Percentiles rank a stretch among this genome's conserved stretches.
Conservation (phyloP, 1,140 invertebrate genomes). For the Lepidostoma basale region DNA sequence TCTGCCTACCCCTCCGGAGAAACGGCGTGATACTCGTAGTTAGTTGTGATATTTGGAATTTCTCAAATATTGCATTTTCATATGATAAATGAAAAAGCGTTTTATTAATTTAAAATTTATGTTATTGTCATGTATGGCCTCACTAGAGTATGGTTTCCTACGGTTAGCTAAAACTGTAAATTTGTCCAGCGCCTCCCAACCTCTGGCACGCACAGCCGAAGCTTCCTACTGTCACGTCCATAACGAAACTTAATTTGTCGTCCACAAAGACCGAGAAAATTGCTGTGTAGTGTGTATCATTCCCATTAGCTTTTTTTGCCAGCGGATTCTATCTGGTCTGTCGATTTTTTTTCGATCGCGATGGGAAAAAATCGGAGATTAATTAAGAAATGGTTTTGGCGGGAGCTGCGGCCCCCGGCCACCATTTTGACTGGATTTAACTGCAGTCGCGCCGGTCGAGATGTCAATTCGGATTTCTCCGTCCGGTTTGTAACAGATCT, state of each 20-base stretch:
- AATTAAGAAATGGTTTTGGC: constrained; percentile 13
- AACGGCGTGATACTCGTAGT: too few species aligned
- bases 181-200: too few species aligned
- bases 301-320: constrained; percentile 38
- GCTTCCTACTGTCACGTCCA: constrained; percentile 31
- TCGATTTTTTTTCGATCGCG: background rate
- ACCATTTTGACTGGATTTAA: background rate
- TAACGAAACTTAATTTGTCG: constrained; percentile 46
- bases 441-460: background rate
- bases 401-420: background rate
- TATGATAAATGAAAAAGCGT: too few species aligned
- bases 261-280: constrained; percentile 45
- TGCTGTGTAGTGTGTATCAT: constrained; percentile 42
- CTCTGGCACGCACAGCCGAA: constrained; percentile 14
- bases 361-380: constrained; percentile 1
- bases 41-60: too few species aligned
- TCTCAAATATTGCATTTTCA: too few species aligned
- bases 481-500: too few species aligned
- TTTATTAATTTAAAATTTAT: too few species aligned
- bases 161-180: too few species aligned
- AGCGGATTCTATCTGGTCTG: background rate
- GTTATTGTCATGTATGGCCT: too few species aligned
- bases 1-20: too few species aligned
- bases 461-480: too few species aligned
- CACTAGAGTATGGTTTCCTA: too few species aligned